Conservation (phyloP, 2,797 vertebrate genomes). For the Spizella passerina region DNA sequence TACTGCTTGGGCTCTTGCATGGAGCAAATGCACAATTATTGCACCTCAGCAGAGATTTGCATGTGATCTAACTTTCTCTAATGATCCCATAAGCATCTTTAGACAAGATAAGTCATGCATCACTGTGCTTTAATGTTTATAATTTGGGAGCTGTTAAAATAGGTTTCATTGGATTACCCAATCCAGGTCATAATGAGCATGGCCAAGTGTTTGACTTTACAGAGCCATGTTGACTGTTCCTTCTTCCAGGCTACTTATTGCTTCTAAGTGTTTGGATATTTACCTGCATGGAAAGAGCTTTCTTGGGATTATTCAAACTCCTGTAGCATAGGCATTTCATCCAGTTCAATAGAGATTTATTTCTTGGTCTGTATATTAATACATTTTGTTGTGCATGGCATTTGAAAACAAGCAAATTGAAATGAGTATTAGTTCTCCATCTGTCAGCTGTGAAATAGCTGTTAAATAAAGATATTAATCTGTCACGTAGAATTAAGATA, state of each 20-base stretch:
- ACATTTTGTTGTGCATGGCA: not conserved
- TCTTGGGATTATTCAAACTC: not conserved
- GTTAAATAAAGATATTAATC: not conserved
- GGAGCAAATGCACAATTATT: not conserved
- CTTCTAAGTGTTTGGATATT: not conserved
- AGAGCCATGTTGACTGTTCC: not conserved
- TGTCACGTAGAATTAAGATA: not conserved
- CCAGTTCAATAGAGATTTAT: not conserved
- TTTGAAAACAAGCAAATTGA: not conserved
- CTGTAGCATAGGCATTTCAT: not conserved
- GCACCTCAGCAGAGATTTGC: not conserved
- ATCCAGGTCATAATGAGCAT: not conserved
- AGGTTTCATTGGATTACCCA: not conserved
- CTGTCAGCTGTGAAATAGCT: constrained; percentile 1
- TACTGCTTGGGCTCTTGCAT: not conserved
- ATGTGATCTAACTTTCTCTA: not conserved
- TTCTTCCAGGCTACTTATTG: not conserved
- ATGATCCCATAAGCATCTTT: not conserved
- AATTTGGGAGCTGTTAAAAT: not conserved
- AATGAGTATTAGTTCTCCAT: not conserved
- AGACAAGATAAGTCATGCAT: not conserved
- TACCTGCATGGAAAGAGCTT: not conserved
- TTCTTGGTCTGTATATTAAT: not conserved
- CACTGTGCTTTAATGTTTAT: not conserved
- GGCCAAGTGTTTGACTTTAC: not conserved